Conservation (phyloP, 2,797 vertebrate genomes). For the Chromis chromis region DNA sequence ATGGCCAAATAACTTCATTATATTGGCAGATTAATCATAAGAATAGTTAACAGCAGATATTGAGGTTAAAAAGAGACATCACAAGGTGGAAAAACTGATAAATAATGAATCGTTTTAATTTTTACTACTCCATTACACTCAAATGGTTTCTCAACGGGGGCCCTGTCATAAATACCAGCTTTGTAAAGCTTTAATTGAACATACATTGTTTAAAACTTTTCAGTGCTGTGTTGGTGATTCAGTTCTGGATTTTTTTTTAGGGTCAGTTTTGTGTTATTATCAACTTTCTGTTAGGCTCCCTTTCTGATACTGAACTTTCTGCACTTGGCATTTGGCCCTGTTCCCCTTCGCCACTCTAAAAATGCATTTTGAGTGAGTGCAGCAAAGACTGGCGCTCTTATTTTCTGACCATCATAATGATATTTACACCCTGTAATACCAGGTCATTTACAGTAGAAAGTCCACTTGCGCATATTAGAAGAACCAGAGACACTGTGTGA, state of each 20-base stretch:
- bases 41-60: neutral
- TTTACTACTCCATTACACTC: neutral
- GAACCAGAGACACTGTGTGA: conserved; percentile 33
- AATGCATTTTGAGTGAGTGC: neutral
- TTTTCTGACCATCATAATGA: too few relatives aligned
- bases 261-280: neutral
- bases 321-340: neutral
- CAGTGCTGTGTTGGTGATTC: neutral
- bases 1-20: neutral
- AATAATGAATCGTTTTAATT: neutral
- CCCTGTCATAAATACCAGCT: neutral
- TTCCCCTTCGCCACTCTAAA: neutral
- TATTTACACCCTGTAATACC: conserved; percentile 52
- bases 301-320: conserved; percentile 9
- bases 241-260: neutral
- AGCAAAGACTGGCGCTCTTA: neutral
- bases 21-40: neutral
- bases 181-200: neutral
- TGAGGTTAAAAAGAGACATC: neutral
- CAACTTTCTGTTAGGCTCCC: neutral
- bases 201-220: neutral
- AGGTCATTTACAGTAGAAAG: conserved; percentile 45
- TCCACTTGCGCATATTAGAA: neutral
- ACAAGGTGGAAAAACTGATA: neutral
- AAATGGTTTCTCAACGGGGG: neutral